Conservation (phyloP, 2,113 vertebrate species). For the Engraulis encrasicolus region DNA sequence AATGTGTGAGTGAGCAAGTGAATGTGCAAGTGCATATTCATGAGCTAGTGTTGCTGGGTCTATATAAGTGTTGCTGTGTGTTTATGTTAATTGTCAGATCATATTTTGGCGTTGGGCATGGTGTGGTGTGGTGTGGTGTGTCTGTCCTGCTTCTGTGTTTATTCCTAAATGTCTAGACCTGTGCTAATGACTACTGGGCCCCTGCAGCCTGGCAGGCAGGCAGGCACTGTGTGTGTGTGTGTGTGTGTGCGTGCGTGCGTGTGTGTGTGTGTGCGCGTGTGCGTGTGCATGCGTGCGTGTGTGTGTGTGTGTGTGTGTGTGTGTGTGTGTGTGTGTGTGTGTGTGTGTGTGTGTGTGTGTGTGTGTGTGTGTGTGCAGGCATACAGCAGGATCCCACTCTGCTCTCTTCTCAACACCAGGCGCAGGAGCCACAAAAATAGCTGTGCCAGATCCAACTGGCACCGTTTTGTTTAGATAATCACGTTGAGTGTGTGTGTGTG, state of each 20-base stretch:
- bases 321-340: too few relatives aligned
- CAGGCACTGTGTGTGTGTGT: too few relatives aligned
- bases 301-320: too few relatives aligned
- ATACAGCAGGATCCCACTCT: background rate
- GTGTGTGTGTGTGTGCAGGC: too few relatives aligned
- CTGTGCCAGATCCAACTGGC: background rate
- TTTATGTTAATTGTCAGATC: constrained; percentile 16
- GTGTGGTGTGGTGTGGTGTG: too few relatives aligned
- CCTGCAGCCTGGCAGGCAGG: background rate
- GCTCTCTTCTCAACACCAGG: too few relatives aligned
- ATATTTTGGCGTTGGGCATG: background rate
- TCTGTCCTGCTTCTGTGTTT: background rate
- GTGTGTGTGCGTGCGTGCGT: too few relatives aligned
- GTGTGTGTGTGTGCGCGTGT: too few relatives aligned
- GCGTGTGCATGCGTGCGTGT: too few relatives aligned
- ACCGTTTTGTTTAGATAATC: background rate
- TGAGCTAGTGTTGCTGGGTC: background rate
- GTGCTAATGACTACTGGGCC: background rate
- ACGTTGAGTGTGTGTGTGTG: background rate
- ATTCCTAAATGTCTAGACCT: constrained; percentile 4
- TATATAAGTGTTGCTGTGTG: constrained; percentile 13
- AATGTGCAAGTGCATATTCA: background rate
- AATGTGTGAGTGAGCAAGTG: background rate
- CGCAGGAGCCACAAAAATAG: constrained; percentile 12
- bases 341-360: too few relatives aligned